Percentiles rank a stretch among this genome's conserved stretches.
Conservation (phyloP, 2,888 invertebrate species). For the Pedicia rivosa region DNA sequence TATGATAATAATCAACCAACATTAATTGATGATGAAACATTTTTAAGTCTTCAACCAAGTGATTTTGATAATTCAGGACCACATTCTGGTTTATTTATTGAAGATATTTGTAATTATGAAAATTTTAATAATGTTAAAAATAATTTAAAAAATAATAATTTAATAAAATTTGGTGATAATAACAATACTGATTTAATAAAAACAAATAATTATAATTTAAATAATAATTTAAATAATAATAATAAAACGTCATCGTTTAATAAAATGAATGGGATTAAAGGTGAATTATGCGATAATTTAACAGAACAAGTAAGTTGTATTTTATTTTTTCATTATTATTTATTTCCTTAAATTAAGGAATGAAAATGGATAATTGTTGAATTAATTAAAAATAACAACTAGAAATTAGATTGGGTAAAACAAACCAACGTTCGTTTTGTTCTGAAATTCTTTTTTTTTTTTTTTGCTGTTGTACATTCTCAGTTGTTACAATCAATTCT, state of each 20-base stretch:
- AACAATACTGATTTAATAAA: conserved; percentile 28
- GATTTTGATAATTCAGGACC: conserved; percentile 29
- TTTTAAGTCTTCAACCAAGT: conserved; percentile 29
- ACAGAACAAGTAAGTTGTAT: conserved; percentile 32
- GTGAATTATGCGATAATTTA: conserved; percentile 30
- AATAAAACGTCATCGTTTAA: conserved; percentile 8
- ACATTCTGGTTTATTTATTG: conserved; percentile 26
- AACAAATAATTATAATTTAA: conserved; percentile 26
- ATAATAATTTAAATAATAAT: conserved; percentile 10
- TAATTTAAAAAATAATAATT: conserved; percentile 22
- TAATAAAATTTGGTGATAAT: conserved; percentile 11
- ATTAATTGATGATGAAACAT: conserved; percentile 29
- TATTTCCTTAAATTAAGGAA: not conserved
- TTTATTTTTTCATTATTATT: conserved; percentile 11
- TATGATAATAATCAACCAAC: conserved; percentile 17
- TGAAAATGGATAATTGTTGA: conserved; percentile 15
- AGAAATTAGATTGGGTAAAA: too few species aligned
- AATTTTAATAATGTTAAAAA: conserved; percentile 22
- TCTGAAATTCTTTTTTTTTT: too few species aligned
- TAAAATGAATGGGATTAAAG: conserved; percentile 26
- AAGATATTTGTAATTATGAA: conserved; percentile 22
- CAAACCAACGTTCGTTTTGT: too few species aligned
- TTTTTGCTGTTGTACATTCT: too few species aligned
- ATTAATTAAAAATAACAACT: not conserved
- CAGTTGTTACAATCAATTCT: too few species aligned